Conservation (phyloP, 1,140 invertebrate genomes). For the Brachionus calyciflorus region DNA sequence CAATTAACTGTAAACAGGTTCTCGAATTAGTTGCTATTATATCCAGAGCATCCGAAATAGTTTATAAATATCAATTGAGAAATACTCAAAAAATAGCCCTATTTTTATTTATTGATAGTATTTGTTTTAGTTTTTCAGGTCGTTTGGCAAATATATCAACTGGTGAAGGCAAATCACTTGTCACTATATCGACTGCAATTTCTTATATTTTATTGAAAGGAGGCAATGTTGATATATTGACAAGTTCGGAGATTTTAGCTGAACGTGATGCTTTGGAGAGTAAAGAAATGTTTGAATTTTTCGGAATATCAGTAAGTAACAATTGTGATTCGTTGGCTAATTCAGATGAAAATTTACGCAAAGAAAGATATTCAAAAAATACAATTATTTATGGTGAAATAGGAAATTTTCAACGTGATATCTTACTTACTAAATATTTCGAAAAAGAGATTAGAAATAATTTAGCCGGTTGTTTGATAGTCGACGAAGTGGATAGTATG, state of each 20-base stretch:
- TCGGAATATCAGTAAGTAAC: neutral
- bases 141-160: constrained; percentile 18
- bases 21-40: neutral
- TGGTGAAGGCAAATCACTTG: constrained; percentile 6
- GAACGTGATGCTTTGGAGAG: neutral
- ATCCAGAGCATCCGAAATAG: neutral
- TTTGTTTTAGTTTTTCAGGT: neutral
- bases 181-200: neutral
- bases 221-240: constrained; percentile 20
- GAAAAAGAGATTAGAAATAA: neutral
- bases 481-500: constrained; percentile 31
- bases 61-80: neutral
- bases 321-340: neutral
- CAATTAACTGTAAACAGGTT: neutral
- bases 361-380: neutral
- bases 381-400: neutral
- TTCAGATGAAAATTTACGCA: neutral
- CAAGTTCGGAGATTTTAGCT: constrained; percentile 9
- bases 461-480: neutral
- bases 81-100: constrained; percentile 7
- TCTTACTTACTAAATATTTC: neutral
- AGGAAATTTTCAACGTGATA: neutral
- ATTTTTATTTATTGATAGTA: neutral
- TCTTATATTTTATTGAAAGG: neutral
- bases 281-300: neutral